These are phyloP conservation scores for Balearica regulorum DNA, from an alignment of 2,797 vertebrate genomes.

Conservation along the genomic window DNA sequence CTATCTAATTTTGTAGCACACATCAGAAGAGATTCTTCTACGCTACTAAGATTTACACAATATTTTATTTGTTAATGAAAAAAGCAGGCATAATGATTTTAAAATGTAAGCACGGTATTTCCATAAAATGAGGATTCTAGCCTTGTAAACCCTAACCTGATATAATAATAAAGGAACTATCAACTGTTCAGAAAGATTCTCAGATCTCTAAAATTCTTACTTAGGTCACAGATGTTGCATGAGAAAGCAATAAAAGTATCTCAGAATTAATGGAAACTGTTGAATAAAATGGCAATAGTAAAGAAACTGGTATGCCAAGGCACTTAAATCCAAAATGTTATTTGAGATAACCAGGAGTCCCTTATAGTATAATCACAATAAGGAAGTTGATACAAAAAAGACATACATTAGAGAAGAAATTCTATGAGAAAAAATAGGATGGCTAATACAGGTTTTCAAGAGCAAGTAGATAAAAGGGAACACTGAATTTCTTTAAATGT, in stretches of 20 bases:
- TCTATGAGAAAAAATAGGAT: background rate
- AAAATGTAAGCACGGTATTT: background rate
- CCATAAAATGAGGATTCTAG: background rate
- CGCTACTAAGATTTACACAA: background rate
- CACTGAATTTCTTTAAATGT: background rate
- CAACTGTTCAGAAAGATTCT: background rate
- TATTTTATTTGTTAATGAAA: background rate
- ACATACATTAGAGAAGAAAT: background rate
- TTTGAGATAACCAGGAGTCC: background rate
- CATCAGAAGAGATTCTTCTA: background rate
- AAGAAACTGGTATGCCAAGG: background rate
- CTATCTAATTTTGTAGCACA: background rate
- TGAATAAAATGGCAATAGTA: background rate
- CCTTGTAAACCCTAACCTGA: background rate
- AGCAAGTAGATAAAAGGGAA: background rate
- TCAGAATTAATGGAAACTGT: background rate
- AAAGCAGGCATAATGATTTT: background rate
- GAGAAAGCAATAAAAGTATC: background rate
- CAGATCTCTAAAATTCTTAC: background rate
- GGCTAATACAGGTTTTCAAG: background rate
- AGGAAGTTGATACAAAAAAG: background rate
- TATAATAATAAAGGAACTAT: background rate
- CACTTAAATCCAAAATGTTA: background rate
- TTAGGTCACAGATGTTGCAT: background rate
- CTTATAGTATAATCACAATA: background rate